Evolutionary conservation across 2,113 vertebrate genomes (phyloP).

Genomic region (Micronisus gabar): DNA sequence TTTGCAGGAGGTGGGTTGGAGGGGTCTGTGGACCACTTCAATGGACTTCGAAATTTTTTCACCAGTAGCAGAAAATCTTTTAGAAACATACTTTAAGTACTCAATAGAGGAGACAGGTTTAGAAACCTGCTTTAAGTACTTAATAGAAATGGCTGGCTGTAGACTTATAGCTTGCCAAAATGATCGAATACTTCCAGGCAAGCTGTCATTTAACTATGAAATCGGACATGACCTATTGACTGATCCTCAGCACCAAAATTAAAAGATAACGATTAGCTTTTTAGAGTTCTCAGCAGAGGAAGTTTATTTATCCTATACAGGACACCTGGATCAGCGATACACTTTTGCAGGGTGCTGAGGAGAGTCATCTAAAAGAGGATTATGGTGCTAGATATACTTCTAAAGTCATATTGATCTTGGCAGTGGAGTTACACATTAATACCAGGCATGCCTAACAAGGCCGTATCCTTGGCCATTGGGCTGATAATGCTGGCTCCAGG

Average conservation of each 20-base stretch:
- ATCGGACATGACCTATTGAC: slow-evolving; percentile 82
- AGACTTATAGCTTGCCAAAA: neutral
- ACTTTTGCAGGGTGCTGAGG: neutral
- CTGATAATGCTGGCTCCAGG: neutral
- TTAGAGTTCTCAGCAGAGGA: neutral
- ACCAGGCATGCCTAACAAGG: neutral
- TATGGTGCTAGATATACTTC: neutral
- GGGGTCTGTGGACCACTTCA: neutral
- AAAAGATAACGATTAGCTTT: slow-evolving; percentile 39
- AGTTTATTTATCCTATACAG: neutral
- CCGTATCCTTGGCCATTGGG: neutral
- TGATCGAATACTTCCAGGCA: neutral
- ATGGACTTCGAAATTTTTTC: neutral
- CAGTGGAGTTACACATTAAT: neutral
- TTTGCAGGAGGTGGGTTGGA: rapidly evolving
- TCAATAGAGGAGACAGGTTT: neutral
- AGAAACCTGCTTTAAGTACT: neutral
- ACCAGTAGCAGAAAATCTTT: neutral
- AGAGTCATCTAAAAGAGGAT: neutral
- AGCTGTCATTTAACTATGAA: slow-evolving; percentile 75
- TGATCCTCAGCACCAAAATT: slow-evolving; percentile 36
- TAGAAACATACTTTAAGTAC: neutral
- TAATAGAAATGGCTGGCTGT: neutral
- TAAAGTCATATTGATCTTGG: neutral
- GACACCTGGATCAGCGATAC: neutral